Base-by-base conservation (phyloP, 1,140 invertebrate genomes). In the Nomia melanderi region DNA sequence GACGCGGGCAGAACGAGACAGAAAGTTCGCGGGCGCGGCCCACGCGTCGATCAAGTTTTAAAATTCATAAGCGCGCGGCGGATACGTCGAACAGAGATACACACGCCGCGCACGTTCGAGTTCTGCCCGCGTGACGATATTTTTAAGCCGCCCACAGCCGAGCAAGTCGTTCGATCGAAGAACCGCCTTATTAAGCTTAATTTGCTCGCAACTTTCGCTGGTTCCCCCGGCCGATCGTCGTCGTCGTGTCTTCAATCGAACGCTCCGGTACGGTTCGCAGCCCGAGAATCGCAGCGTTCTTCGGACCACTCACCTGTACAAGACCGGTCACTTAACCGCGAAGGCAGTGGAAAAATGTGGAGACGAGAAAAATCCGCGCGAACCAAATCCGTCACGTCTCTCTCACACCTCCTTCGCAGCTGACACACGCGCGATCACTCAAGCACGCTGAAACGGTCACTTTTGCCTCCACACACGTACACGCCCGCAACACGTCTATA, bases 321-420 rank as follows among this genome's bases (percentile, higher is more conserved):
- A 70, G 59, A 74, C 44, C 74, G 81, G 60, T 69, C 57, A 70
- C 60, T 62, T 62, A 70, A 77, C 57, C 60, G 39, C 47, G 73
- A 79, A 65, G 54, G 36, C 64, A 25, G 50, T 47, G 63, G 62
- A 54, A 78, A 82, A 56, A n/a, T 54, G 20, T 44, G 50, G 59
- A 62, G 64, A 31, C 63, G 64, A 82, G 66, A 36, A 73, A 80
- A 75, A 75, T 75, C 73, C 56, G 47, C 69, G 64, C 71, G 39
- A 75, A 83, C 29, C 70, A 81, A n/a, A 81, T 81, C 56, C 66
- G 62, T 71, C 73, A 81, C 77, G 78, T 78, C 62, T 85, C 71
- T 85, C 69, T 74, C 80, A 83, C 80, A 82, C 80, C 56, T 82
- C 59, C 80, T 73, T 47, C 36, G 79, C 75, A 82, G 56, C 65